Evolutionary conservation across 1,140 invertebrate species (phyloP).

Genomic region (Steinernema feltiae): DNA sequence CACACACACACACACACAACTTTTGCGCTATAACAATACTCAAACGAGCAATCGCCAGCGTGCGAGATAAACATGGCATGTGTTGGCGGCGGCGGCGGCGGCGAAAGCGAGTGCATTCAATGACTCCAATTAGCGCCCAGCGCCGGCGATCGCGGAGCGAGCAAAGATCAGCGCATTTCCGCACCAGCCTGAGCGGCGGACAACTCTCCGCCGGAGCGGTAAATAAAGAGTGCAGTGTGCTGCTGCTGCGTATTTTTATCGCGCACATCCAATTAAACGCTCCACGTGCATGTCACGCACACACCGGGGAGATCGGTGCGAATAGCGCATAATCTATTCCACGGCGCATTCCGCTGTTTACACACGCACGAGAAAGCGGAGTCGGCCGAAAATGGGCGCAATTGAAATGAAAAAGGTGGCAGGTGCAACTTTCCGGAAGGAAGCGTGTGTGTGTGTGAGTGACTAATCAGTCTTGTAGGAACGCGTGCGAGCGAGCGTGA

Average conservation of each 20-base stretch:
- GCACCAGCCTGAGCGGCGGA: neutral
- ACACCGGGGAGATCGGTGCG: neutral
- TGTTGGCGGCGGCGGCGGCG: neutral
- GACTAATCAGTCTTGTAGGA: neutral
- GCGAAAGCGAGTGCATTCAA: neutral
- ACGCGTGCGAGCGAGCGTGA: too few relatives aligned
- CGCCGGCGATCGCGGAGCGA: neutral
- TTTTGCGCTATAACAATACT: too few relatives aligned
- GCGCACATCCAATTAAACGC: conserved; percentile 2
- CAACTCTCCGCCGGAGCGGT: neutral
- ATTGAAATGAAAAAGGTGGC: too few relatives aligned
- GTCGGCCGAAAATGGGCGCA: too few relatives aligned
- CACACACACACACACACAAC: neutral
- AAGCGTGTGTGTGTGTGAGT: too few relatives aligned
- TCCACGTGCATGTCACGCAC: neutral
- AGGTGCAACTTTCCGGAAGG: too few relatives aligned
- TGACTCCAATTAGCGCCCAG: conserved; percentile 3
- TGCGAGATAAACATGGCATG: neutral
- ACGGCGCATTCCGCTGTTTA: too few relatives aligned
- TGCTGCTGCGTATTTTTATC: neutral
- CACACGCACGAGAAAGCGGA: too few relatives aligned
- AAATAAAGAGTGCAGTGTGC: neutral
- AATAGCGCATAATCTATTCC: neutral
- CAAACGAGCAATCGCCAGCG: too few relatives aligned
- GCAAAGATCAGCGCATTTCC: neutral